Evolutionary conservation across 2,113 vertebrate species (phyloP).

Genomic region (Reinhardtius hippoglossoides): DNA sequence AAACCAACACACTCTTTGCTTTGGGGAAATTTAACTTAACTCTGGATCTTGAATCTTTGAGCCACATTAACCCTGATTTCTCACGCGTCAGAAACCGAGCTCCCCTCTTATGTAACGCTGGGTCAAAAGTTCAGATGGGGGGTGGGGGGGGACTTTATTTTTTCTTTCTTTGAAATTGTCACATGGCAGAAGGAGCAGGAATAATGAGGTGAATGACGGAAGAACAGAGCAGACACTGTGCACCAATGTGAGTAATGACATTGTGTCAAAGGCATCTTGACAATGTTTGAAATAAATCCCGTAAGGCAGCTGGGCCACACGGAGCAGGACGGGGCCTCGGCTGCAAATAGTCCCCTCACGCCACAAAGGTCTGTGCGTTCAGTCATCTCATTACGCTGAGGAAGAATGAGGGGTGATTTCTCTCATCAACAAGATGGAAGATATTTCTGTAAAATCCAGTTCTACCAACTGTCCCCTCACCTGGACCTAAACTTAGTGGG

Average conservation of each 20-base stretch:
- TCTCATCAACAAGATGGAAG: too few relatives aligned
- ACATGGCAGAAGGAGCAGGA: constrained; percentile 54
- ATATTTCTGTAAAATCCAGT: too few relatives aligned
- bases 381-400: background rate
- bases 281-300: constrained; percentile 70
- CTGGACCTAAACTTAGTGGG: too few relatives aligned
- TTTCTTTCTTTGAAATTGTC: constrained; percentile 37
- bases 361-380: background rate
- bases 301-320: constrained; percentile 45
- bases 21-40: constrained; percentile 25
- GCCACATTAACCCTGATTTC: constrained; percentile 20
- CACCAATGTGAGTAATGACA: constrained; percentile 59
- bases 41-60: background rate
- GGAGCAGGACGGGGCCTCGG: constrained; percentile 25
- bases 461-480: too few relatives aligned
- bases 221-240: constrained; percentile 52
- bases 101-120: constrained; percentile 29
- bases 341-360: constrained; percentile 20
- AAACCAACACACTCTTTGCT: constrained; percentile 32
- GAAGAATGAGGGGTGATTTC: constrained; percentile 24
- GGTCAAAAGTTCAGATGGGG: constrained; percentile 55
- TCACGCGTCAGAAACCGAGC: constrained; percentile 29
- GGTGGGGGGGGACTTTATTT: background rate
- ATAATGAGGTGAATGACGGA: constrained; percentile 35
- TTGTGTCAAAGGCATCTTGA: constrained; percentile 57